Percentiles rank a stretch among this genome's conserved stretches.
Evolutionary conservation across 2,113 vertebrate genomes (phyloP).

Genomic region (Lanius collurio): DNA sequence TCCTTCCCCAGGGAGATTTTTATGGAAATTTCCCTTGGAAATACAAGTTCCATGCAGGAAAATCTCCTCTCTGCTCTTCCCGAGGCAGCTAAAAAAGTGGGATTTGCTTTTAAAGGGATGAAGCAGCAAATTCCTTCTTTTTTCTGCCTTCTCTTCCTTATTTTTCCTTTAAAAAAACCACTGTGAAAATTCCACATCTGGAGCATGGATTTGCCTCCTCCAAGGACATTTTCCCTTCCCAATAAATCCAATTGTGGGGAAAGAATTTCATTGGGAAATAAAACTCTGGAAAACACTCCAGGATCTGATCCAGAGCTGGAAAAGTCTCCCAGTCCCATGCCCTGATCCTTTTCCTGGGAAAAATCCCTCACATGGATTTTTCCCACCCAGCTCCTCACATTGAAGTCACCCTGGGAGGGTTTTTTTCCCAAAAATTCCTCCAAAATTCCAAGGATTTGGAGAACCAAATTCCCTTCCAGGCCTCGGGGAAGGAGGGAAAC

Average conservation of each 20-base stretch:
- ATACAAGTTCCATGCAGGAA: not conserved
- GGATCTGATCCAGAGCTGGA: not conserved
- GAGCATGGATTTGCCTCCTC: not conserved
- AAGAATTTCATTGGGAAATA: not conserved
- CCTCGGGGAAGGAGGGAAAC: not conserved
- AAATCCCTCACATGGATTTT: not conserved
- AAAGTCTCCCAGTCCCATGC: not conserved
- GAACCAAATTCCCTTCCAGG: not conserved
- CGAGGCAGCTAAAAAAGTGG: fast-evolving
- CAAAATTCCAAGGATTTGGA: not conserved
- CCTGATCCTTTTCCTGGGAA: not conserved
- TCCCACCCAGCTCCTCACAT: not conserved
- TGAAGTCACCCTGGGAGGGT: fast-evolving
- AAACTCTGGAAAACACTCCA: not conserved
- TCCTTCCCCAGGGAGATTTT: not conserved
- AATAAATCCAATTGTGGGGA: not conserved
- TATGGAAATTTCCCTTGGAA: not conserved
- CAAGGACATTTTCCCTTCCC: not conserved
- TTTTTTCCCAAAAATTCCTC: not conserved
- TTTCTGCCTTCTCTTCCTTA: not conserved
- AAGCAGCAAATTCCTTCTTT: not conserved
- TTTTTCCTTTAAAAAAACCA: not conserved
- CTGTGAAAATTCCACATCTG: not conserved
- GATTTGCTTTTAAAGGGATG: not conserved
- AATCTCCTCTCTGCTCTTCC: not conserved